Base-by-base conservation (phyloP, 2,113 vertebrate species). In the Cebus imitator region DNA sequence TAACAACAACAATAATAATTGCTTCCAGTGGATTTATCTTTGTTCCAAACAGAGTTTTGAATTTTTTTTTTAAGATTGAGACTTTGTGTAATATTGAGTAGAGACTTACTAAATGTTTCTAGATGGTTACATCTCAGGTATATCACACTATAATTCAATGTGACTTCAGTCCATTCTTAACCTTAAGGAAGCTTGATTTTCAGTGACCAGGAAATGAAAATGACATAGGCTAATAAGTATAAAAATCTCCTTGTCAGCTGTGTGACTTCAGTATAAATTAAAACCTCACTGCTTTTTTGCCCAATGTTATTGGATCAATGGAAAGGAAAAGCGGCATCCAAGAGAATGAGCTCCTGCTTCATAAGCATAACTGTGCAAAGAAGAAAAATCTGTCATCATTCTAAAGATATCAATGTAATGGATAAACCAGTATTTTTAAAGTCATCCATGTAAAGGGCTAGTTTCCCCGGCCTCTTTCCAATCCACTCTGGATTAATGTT, bases 161-260 rank as follows among this genome's bases (percentile, higher is more conserved):
- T 83, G n/a, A 89, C 75, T 90, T 96, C 23, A 86, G 35, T 75
- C 21, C 14, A 57, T 14, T 79, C 32, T 93, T 83, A 57, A 58
- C n/a, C 87, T 73, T 30, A 84, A 95, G 45, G 72, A 81, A 94
- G 35, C 50, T 61, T 90, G 64, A 88, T 96, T 96, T 91, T 92
- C 72, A 96, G 70, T 55, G 84, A 78, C 16, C 35, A 94, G 55
- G 55, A 94, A 96, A 95, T 78, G 50, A 92, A 95, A 96, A 90
- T 27, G 32, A 13, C 25, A 52, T 18, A 45, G 35, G 8, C 45
- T 72, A 79, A 75, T 91, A 10, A 8, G 2, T 10, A 75, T 55
- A 83, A 85, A 64, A 91, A 78, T 8, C 50, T 91, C 68, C 55
- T 37, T 82, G 78, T 68, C 40, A 92, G 50, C 25, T 73, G 2